phyloP scores from a whole-genome alignment of 2,797 vertebrate genomes.

The Myiothlypis chrysogaster region DNA sequence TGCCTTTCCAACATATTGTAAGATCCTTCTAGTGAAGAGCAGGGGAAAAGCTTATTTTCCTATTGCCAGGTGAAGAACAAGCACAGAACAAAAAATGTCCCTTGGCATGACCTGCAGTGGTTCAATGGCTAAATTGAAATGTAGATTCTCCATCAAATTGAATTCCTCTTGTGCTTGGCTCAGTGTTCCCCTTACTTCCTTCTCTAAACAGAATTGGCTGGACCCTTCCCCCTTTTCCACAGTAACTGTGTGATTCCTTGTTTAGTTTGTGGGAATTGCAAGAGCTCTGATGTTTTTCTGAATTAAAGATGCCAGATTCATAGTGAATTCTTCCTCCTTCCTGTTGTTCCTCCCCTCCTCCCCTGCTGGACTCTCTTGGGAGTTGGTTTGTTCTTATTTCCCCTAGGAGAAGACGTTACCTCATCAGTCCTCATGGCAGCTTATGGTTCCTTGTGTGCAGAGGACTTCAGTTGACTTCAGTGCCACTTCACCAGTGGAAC shows the following conservation, averaged over 20 bases:
- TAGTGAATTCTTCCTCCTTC: slow-evolving; percentile 3
- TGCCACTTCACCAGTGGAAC: neutral
- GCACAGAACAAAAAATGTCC: neutral
- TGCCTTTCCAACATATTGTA: neutral
- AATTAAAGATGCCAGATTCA: neutral
- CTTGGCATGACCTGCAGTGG: neutral
- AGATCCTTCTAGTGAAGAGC: neutral
- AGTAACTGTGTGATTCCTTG: neutral
- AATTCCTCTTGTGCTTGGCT: neutral
- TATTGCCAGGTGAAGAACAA: neutral
- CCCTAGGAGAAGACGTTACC: neutral
- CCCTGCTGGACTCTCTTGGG: neutral
- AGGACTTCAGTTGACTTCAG: neutral
- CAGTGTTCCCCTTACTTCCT: neutral
- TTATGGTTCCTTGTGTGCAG: neutral
- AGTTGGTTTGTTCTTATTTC: neutral
- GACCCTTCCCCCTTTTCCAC: neutral
- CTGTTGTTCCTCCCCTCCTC: neutral
- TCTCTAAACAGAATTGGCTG: neutral
- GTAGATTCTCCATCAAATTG: neutral
- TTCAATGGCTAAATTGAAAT: slow-evolving; percentile 14
- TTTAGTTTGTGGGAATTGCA: slow-evolving; percentile 6
- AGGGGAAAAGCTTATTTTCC: neutral
- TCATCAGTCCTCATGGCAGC: neutral
- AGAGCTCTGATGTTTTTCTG: neutral